A percentile compares a stretch with the other conserved stretches of the same genome.
Evolutionary conservation across 2,113 vertebrate species (phyloP).

Genomic region (Takifugu bimaculatus): DNA sequence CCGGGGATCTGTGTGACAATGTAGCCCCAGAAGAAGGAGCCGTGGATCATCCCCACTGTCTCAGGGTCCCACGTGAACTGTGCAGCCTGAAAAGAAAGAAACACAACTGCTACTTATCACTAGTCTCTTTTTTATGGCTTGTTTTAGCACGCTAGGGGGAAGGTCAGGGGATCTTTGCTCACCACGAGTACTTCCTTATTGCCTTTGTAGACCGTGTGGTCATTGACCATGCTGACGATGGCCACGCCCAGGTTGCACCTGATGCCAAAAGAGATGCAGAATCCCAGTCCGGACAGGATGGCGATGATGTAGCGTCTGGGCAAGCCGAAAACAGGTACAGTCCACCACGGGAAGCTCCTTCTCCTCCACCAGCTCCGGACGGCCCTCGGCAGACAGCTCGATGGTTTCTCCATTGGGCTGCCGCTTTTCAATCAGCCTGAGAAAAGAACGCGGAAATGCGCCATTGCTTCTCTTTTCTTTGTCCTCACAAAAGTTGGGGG

Average conservation of each 20-base stretch:
- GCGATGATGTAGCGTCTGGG: slow-evolving; percentile 91
- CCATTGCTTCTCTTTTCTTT: too few species aligned
- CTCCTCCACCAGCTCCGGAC: slow-evolving; percentile 82
- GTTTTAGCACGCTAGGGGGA: too few species aligned
- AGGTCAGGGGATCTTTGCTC: slow-evolving; percentile 19
- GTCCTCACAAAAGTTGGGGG: too few species aligned
- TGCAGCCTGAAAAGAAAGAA: slow-evolving; percentile 74
- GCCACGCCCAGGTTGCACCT: slow-evolving; percentile 92
- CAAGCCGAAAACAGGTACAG: slow-evolving; percentile 88
- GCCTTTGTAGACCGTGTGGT: slow-evolving; percentile 83
- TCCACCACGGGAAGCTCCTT: slow-evolving; percentile 85
- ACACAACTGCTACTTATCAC: not conserved
- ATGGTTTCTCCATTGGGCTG: slow-evolving; percentile 87
- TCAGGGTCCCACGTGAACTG: slow-evolving; percentile 92
- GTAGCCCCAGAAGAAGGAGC: slow-evolving; percentile 96
- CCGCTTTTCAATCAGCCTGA: slow-evolving; percentile 83
- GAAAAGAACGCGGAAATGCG: not conserved
- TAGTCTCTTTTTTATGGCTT: too few species aligned
- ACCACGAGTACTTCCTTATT: slow-evolving; percentile 86
- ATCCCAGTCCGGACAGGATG: slow-evolving; percentile 89
- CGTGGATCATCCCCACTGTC: slow-evolving; percentile 92
- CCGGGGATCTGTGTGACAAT: slow-evolving; percentile 93
- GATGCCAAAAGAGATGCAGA: slow-evolving; percentile 94
- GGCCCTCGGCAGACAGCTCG: slow-evolving; percentile 84
- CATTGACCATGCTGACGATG: slow-evolving; percentile 95